phyloP scores from a whole-genome alignment of 1,140 invertebrate genomes.

The Coptotermes formosanus region DNA sequence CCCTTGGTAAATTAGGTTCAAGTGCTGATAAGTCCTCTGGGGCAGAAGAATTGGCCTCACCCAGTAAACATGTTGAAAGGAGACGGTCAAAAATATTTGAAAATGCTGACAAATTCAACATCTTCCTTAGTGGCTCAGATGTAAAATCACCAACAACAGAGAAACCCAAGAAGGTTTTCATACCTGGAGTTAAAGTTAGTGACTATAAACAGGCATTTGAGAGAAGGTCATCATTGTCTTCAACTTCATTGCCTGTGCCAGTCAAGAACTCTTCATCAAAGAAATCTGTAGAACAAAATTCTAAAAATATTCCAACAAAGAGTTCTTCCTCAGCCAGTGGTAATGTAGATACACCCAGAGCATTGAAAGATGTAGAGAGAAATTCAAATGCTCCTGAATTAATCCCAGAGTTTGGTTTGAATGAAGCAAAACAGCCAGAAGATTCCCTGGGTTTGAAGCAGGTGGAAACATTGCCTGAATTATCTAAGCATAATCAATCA shows the following conservation, averaged over 20 bases:
- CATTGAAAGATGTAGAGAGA: neutral
- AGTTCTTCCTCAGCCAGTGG: neutral
- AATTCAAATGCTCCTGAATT: neutral
- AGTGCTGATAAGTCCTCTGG: slow-evolving; percentile 15
- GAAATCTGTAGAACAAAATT: neutral
- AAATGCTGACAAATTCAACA: slow-evolving; percentile 67
- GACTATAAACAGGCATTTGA: slow-evolving; percentile 83
- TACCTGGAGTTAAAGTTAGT: slow-evolving; percentile 77
- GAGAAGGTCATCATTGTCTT: slow-evolving; percentile 61
- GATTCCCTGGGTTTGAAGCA: neutral
- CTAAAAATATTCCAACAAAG: neutral
- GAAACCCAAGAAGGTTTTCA: slow-evolving; percentile 76
- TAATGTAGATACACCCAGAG: neutral
- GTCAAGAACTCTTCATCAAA: slow-evolving; percentile 18
- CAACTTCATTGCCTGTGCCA: neutral
- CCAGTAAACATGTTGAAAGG: slow-evolving; percentile 46
- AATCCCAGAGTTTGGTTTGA: neutral
- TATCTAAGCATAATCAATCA: neutral
- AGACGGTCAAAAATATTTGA: slow-evolving; percentile 68
- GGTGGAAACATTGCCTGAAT: neutral
- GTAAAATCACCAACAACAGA: slow-evolving; percentile 41
- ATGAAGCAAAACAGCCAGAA: neutral
- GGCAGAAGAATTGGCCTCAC: slow-evolving; percentile 19
- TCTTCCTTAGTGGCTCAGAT: slow-evolving; percentile 40
- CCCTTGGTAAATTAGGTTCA: neutral